A percentile compares a stretch with the other conserved stretches of the same genome.
These are phyloP conservation scores for Luperina nickerlii DNA, from an alignment of 2,888 invertebrate genomes.

Conservation along the genomic window DNA sequence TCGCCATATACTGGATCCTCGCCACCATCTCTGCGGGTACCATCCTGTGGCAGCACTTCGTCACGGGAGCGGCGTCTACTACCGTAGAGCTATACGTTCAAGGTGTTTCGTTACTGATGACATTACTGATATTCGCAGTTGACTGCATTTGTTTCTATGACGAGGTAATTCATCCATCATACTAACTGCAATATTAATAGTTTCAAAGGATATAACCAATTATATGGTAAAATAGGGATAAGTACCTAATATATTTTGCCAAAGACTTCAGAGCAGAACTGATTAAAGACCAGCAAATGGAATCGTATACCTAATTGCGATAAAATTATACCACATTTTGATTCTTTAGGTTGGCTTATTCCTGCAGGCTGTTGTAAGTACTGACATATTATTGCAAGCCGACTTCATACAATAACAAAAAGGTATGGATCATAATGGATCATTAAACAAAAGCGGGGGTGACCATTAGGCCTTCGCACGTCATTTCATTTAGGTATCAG, in stretches of 20 bases:
- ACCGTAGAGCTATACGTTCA: slow-evolving; percentile 82
- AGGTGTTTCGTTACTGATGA: slow-evolving; percentile 74
- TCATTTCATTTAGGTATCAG: slow-evolving; percentile 30
- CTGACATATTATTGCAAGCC: background rate
- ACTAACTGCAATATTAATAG: slow-evolving; percentile 11
- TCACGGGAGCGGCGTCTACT: slow-evolving; percentile 64
- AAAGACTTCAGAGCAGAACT: slow-evolving; percentile 18
- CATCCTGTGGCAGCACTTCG: slow-evolving; percentile 76
- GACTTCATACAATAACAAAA: slow-evolving; percentile 14
- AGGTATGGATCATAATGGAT: slow-evolving; percentile 20
- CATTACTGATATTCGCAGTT: slow-evolving; percentile 78
- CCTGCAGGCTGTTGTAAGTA: background rate
- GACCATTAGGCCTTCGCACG: slow-evolving; percentile 6
- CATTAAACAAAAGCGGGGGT: slow-evolving; percentile 26
- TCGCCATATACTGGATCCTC: slow-evolving; percentile 86
- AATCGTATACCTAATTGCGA: background rate
- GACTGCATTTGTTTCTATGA: slow-evolving; percentile 87
- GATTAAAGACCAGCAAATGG: background rate
- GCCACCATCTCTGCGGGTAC: slow-evolving; percentile 78
- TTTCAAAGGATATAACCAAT: slow-evolving; percentile 21
- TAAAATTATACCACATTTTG: background rate
- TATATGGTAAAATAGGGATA: slow-evolving; percentile 10
- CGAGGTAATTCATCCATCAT: slow-evolving; percentile 75
- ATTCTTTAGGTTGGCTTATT: background rate
- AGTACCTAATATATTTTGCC: background rate